Percentiles rank a stretch among this genome's conserved stretches.
Evolutionary conservation across 2,797 vertebrate genomes (phyloP).

Genomic region (Coreius guichenoti): DNA sequence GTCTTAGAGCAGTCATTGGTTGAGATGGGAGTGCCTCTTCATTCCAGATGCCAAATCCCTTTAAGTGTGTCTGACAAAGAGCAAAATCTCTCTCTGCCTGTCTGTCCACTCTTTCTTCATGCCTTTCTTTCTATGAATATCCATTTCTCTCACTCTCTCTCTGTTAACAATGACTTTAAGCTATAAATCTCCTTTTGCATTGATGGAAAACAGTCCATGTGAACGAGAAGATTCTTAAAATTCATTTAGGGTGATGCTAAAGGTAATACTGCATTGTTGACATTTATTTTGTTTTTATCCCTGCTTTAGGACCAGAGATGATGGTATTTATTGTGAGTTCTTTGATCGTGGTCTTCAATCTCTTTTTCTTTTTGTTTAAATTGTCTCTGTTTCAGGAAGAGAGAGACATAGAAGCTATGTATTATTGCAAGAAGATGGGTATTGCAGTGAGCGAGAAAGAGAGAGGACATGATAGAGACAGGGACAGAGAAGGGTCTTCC

Average conservation of each 20-base stretch:
- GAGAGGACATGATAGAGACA: constrained; percentile 24
- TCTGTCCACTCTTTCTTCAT: constrained; percentile 30
- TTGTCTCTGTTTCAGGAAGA: neutral
- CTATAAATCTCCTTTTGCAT: constrained; percentile 25
- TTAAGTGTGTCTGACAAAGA: constrained; percentile 48
- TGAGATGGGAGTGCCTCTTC: constrained; percentile 29
- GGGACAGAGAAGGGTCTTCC: constrained; percentile 66
- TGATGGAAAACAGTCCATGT: constrained; percentile 28
- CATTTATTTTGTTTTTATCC: constrained; percentile 19
- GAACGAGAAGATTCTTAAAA: constrained; percentile 22
- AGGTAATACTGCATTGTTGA: constrained; percentile 8
- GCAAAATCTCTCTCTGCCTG: constrained; percentile 38
- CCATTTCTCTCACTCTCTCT: constrained; percentile 19
- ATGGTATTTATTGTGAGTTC: constrained; percentile 6
- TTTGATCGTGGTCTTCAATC: constrained; percentile 19
- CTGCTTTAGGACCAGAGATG: neutral
- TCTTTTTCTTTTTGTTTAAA: constrained; percentile 4
- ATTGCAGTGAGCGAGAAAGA: neutral
- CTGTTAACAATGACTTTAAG: constrained; percentile 32
- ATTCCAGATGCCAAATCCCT: constrained; percentile 41
- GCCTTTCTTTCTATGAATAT: constrained; percentile 28
- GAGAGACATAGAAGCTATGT: neutral
- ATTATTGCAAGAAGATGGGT: too few relatives aligned
- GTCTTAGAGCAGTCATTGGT: constrained; percentile 46
- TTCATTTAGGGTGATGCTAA: constrained; percentile 17